Conservation (phyloP, 2,113 vertebrate genomes). For the Sialia sialis region DNA sequence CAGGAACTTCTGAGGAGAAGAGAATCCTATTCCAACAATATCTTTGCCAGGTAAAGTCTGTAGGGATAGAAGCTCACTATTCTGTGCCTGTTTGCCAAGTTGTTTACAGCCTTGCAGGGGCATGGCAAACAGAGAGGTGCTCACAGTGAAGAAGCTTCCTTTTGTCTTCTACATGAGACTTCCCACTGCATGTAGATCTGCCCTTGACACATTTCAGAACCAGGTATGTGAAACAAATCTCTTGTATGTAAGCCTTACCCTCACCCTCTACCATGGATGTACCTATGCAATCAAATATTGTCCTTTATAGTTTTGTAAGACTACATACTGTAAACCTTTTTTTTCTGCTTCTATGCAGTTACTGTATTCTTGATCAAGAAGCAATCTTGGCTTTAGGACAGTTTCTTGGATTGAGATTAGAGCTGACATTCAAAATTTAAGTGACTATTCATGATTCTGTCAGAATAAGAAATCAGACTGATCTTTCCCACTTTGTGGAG, state of each 20-base stretch:
- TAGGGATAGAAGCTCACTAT: background rate
- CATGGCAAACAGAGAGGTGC: background rate
- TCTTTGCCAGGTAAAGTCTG: background rate
- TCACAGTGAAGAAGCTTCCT: background rate
- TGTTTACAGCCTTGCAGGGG: background rate
- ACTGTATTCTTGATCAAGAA: background rate
- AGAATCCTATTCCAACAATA: background rate
- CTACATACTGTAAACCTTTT: background rate
- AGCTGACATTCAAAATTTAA: conserved; percentile 66
- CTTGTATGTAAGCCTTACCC: background rate
- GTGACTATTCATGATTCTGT: conserved; percentile 55
- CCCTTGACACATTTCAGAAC: background rate
- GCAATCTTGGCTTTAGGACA: background rate
- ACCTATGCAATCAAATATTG: background rate
- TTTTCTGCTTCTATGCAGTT: background rate
- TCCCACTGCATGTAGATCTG: background rate
- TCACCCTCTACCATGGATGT: background rate
- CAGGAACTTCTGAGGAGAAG: background rate
- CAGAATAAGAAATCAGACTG: conserved; percentile 64
- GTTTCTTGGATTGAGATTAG: background rate
- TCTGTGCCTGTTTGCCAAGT: background rate
- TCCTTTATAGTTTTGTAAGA: background rate
- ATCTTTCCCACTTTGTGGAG: conserved; percentile 58
- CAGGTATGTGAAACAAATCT: background rate
- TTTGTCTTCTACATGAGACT: background rate